phyloP scores from a whole-genome alignment of 1,140 invertebrate genomes.

The Drosophila guanche region DNA sequence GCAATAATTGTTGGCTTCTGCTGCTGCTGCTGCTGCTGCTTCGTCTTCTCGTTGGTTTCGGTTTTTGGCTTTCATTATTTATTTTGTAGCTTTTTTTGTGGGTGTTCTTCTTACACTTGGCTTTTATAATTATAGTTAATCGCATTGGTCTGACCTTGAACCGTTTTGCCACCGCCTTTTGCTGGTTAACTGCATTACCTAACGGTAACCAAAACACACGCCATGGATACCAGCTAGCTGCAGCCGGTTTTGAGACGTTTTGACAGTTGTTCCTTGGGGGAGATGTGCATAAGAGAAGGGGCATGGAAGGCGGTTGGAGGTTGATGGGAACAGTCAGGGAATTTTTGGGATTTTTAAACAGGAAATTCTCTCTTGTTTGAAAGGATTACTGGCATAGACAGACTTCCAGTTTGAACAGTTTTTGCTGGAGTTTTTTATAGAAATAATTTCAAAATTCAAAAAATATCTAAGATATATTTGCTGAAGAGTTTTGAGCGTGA shows the following conservation, averaged over 20 bases:
- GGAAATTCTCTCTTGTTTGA: too few species aligned
- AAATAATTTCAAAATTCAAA: too few species aligned
- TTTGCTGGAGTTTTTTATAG: too few species aligned
- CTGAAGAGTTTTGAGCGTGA: too few species aligned
- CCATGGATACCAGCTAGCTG: constrained; percentile 24
- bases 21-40: constrained; percentile 12
- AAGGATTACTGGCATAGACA: too few species aligned
- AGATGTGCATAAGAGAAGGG: too few species aligned
- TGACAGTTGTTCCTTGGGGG: constrained; percentile 25
- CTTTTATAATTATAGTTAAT: constrained; percentile 76
- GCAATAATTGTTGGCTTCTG: constrained; percentile 58
- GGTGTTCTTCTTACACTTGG: constrained; percentile 44
- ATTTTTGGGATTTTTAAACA: too few species aligned
- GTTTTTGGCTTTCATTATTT: constrained; percentile 80
- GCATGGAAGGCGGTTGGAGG: neutral
- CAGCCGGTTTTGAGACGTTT: constrained; percentile 21
- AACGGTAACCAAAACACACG: constrained; percentile 50
- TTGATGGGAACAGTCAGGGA: neutral
- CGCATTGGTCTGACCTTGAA: constrained; percentile 71
- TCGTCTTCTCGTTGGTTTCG: constrained; percentile 60
- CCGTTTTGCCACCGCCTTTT: constrained; percentile 52
- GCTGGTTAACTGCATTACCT: constrained; percentile 42
- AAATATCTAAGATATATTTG: too few species aligned
- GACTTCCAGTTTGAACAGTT: too few species aligned
- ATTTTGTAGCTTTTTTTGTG: constrained; percentile 30